phyloP scores from a whole-genome alignment of 2,113 vertebrate genomes.

The Pachyramphus minor region DNA sequence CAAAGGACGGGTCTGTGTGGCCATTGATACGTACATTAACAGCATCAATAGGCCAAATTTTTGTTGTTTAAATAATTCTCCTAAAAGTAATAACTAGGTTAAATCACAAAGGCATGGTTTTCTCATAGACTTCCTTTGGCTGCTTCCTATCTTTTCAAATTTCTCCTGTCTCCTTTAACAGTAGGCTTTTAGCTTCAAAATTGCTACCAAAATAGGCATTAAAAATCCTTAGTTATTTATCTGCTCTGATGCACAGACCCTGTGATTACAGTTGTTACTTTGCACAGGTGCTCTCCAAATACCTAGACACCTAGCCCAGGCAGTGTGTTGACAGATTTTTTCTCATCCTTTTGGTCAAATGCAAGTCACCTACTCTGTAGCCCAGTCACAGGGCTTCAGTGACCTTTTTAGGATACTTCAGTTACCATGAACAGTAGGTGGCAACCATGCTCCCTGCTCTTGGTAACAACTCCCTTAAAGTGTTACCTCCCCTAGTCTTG shows the following conservation, averaged over 20 bases:
- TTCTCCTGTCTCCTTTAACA: constrained; percentile 9
- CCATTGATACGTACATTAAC: rapidly evolving
- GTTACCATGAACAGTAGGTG: constrained; percentile 32
- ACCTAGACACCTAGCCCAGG: neutral
- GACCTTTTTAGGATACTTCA: neutral
- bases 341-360: neutral
- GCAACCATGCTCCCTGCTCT: constrained; percentile 18
- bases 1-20: neutral
- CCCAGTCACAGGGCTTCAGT: neutral
- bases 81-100: neutral
- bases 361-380: neutral
- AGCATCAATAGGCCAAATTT: rapidly evolving
- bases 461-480: neutral
- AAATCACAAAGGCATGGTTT: neutral
- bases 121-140: neutral
- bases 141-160: constrained; percentile 18
- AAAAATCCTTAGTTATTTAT: constrained; percentile 43
- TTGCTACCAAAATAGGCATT: constrained; percentile 51
- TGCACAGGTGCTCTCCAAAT: neutral
- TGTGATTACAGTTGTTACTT: neutral
- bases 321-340: neutral
- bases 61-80: neutral
- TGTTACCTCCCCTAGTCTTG: neutral
- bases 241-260: neutral
- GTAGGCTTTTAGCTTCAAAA: neutral